Conservation (phyloP, 2,888 invertebrate genomes). For the Sinopyrophorus schimmeli region DNA sequence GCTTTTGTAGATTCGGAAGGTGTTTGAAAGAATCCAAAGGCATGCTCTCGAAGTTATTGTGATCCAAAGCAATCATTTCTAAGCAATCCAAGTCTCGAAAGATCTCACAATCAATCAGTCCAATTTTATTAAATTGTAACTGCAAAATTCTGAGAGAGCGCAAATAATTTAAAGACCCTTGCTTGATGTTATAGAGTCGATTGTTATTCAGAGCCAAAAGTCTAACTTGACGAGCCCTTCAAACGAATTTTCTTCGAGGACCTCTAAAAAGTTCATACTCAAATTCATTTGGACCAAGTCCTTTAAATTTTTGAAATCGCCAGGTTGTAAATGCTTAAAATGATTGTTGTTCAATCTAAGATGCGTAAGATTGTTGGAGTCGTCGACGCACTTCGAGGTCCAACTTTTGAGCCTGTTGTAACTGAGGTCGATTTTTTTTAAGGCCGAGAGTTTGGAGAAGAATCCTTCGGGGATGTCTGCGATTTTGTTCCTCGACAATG, state of each 20-base stretch:
- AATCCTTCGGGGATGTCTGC: constrained; percentile 67
- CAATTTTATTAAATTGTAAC: constrained; percentile 8
- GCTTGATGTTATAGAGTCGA: constrained; percentile 4
- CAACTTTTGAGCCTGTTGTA: constrained; percentile 69
- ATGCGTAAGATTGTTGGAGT: constrained; percentile 2
- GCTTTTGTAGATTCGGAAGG: constrained; percentile 3
- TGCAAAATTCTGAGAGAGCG: constrained; percentile 4
- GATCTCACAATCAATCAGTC: not conserved
- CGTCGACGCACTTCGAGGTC: constrained; percentile 56
- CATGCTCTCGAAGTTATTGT: constrained; percentile 14
- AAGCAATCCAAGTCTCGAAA: constrained; percentile 8
- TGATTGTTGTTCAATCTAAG: constrained; percentile 16
- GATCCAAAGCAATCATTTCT: constrained; percentile 9
- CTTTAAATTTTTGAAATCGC: constrained; percentile 1
- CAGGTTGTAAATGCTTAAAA: not conserved
- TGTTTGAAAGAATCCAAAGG: constrained; percentile 5
- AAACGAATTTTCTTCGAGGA: constrained; percentile 3
- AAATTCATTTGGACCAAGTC: constrained; percentile 10
- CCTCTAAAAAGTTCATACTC: constrained; percentile 6
- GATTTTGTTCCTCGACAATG: constrained; percentile 68
- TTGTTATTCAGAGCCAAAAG: constrained; percentile 16
- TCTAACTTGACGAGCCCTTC: constrained; percentile 10
- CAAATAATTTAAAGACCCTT: constrained; percentile 8
- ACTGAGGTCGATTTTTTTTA: constrained; percentile 67
- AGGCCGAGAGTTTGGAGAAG: constrained; percentile 66